Evolutionary conservation across 2,888 invertebrate genomes (phyloP).

Genomic region (Lithophane ornitopus): DNA sequence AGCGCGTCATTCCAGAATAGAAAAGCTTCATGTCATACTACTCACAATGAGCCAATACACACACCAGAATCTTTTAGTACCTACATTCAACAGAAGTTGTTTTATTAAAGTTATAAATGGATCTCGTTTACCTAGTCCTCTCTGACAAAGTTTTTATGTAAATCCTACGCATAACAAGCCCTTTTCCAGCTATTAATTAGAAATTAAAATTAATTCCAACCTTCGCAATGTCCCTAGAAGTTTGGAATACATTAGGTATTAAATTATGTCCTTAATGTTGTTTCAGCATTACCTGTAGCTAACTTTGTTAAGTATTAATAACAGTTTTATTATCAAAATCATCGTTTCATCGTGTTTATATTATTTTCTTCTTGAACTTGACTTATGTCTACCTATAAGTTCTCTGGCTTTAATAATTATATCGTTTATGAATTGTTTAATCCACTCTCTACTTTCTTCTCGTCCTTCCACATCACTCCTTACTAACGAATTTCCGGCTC

Average conservation of each 20-base stretch:
- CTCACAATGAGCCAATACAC: no score
- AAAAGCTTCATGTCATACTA: no score
- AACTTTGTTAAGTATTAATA: not conserved
- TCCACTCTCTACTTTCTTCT: not conserved
- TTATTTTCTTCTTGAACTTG: not conserved
- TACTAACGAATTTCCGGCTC: constrained; percentile 21
- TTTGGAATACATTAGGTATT: constrained; percentile 6
- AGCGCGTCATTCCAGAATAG: no score
- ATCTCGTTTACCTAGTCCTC: not conserved
- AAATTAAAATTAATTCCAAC: constrained; percentile 23
- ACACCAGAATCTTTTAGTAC: not conserved
- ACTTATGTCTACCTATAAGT: not conserved
- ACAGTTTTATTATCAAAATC: not conserved
- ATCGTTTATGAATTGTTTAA: not conserved
- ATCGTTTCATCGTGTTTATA: not conserved
- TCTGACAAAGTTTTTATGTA: not conserved
- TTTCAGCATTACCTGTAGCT: not conserved
- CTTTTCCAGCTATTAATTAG: constrained; percentile 24
- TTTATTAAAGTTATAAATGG: not conserved
- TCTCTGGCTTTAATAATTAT: not conserved
- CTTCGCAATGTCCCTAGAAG: constrained; percentile 11
- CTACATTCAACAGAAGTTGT: not conserved
- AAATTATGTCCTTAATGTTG: not conserved
- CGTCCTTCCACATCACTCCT: not conserved
- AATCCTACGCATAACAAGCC: not conserved